Conservation (phyloP, 2,113 vertebrate genomes). For the Verasper variegatus region DNA sequence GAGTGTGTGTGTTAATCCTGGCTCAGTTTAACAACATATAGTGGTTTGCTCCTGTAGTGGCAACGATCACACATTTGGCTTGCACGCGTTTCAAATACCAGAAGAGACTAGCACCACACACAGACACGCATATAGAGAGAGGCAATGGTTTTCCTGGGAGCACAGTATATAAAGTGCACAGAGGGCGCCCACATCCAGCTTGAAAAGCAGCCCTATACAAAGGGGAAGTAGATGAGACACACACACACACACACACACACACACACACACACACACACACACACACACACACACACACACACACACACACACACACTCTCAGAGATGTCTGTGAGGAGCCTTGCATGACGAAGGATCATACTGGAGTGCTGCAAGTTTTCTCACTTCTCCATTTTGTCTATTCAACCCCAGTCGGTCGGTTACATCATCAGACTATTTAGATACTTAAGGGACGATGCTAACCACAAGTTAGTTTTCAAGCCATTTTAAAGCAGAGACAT, state of each 20-base stretch:
- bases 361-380: constrained; percentile 19
- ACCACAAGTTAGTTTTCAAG: too few relatives aligned
- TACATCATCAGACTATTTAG: background rate
- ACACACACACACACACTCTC: constrained; percentile 5
- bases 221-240: constrained; percentile 19
- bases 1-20: background rate
- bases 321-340: constrained; percentile 18
- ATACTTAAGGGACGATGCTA: too few relatives aligned
- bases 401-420: background rate
- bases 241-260: background rate
- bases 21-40: background rate
- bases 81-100: constrained; percentile 42
- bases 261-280: background rate
- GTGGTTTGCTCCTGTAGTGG: constrained; percentile 19
- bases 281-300: constrained; percentile 5
- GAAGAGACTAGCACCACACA: constrained; percentile 27
- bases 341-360: constrained; percentile 26
- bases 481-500: too few relatives aligned
- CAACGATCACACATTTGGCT: constrained; percentile 37
- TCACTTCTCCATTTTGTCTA: constrained; percentile 13
- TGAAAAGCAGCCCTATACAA: constrained; percentile 63
- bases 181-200: constrained; percentile 59
- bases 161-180: constrained; percentile 54
- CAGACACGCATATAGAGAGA: background rate
- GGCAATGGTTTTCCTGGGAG: constrained; percentile 16